Evolutionary conservation across 2,113 vertebrate species (phyloP).

Genomic region (Forbesichthys agassizii): DNA sequence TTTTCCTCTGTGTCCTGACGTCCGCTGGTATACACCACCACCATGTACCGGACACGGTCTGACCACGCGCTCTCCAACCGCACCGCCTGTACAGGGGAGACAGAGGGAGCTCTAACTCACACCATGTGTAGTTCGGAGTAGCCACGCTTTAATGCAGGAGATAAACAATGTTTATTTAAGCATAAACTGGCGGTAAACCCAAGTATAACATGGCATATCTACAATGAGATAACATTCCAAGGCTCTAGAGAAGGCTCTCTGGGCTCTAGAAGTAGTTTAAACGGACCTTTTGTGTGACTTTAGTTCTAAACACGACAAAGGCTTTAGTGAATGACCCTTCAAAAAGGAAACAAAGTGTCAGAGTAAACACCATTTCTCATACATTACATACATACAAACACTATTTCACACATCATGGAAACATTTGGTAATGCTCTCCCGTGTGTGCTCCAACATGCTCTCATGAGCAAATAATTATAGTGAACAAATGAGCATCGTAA

Average conservation of each 20-base stretch:
- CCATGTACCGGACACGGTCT: constrained; percentile 95
- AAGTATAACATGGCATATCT: neutral
- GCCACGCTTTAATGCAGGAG: no score
- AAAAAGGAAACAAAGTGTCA: neutral
- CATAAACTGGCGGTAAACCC: no score
- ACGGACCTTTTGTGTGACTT: neutral
- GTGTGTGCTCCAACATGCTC: constrained; percentile 50
- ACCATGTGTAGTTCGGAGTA: no score
- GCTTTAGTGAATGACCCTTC: constrained; percentile 6
- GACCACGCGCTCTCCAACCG: constrained; percentile 92
- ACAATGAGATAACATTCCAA: neutral
- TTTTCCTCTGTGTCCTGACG: constrained; percentile 96
- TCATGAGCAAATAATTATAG: constrained; percentile 53
- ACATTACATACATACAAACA: constrained; percentile 1
- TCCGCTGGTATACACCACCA: constrained; percentile 93
- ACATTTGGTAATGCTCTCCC: constrained; percentile 55
- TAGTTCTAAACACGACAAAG: constrained; percentile 4
- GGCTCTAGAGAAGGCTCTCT: neutral
- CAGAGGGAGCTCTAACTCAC: no score
- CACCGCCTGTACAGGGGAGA: constrained; percentile 81
- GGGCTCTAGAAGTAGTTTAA: neutral
- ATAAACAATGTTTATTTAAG: no score
- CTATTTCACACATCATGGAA: constrained; percentile 44
- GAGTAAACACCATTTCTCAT: constrained; percentile 19
- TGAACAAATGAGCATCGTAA: constrained; percentile 41